Base-by-base conservation (phyloP, 2,888 invertebrate genomes). In the Agonopterix heracliana region DNA sequence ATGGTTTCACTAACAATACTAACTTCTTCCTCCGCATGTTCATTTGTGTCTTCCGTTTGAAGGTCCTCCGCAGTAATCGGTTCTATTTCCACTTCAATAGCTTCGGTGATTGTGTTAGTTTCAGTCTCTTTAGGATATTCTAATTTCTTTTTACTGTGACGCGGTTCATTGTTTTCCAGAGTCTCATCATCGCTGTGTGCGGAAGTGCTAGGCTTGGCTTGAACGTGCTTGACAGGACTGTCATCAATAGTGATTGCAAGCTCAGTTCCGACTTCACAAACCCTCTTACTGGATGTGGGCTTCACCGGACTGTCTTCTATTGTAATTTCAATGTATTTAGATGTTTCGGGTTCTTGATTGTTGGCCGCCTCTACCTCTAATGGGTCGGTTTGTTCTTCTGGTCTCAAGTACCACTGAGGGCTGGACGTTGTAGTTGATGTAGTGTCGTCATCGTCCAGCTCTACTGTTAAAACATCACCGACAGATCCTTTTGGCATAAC, bases 241-340 rank as follows among this genome's bases (percentile, higher is more conserved):
- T 89, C 88, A 42, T 86, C 84, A 59, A 89, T 81, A 34, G 70
- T 81, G 9, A 89, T 81, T 41, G 81, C 62, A n/a, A 73, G 48
- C 50, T 80, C 78, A 35, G 65, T 56, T 12, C 68, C 71, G 26
- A 76, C 58, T 55, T 77, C 71, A 59, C 55, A 58, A 34, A 63
- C 58, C 48, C 64, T 63, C 54, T 75, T 76, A 17, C 51, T 57
- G n/a, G 56, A 51, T 9, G 55, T 35, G 49, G 76, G 71, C 61
- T 86, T 86, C 3, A 81, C 60, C 11, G 87, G 87, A 57, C 83
- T 88, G 54, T 86, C 85, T 56, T 89, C 88, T 59, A 89, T 87
- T 34, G 75, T 81, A 14, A 88, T 86, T 73, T 87, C 87, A 48
- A 85, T 71, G 54, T 69, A 70, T 3, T 69, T 68, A 2, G 53